Evolutionary conservation across 2,888 invertebrate genomes (phyloP).

Genomic region (Augochlorella aurata): DNA sequence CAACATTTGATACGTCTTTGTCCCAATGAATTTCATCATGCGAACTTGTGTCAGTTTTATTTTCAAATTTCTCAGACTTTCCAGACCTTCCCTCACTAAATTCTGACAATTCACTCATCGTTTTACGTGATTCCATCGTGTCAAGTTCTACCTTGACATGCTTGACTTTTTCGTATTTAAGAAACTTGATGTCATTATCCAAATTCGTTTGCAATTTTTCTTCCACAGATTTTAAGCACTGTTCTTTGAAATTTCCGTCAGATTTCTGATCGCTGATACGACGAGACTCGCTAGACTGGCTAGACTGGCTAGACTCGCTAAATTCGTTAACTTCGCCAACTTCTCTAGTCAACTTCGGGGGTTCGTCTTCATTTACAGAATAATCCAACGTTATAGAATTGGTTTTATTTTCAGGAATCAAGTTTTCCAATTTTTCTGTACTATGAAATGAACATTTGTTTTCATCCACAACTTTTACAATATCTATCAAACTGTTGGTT

Average conservation of each 20-base stretch:
- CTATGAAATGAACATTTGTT: constrained; percentile 8
- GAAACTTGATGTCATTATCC: constrained; percentile 45
- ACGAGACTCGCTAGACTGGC: constrained; percentile 26
- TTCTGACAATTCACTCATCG: constrained; percentile 54
- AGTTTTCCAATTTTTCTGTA: constrained; percentile 27
- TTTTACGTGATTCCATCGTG: constrained; percentile 59
- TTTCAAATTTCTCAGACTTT: constrained; percentile 9
- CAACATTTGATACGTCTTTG: constrained; percentile 40
- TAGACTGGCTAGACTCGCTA: too few relatives aligned
- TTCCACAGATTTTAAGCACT: constrained; percentile 24
- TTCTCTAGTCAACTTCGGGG: constrained; percentile 28
- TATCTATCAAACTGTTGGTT: constrained; percentile 47
- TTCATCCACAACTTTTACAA: constrained; percentile 6
- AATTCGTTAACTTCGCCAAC: background rate
- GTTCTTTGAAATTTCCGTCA: constrained; percentile 28
- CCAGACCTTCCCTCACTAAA: constrained; percentile 7
- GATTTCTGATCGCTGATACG: constrained; percentile 38
- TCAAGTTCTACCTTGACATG: constrained; percentile 45
- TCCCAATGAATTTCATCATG: constrained; percentile 42
- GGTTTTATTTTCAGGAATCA: constrained; percentile 4
- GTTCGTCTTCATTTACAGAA: constrained; percentile 23
- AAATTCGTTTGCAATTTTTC: constrained; percentile 45
- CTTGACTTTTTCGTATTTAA: constrained; percentile 79
- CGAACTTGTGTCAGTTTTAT: constrained; percentile 43
- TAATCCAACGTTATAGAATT: constrained; percentile 21